Conservation (phyloP, 1,140 invertebrate species). For the Orchestia grillus region DNA sequence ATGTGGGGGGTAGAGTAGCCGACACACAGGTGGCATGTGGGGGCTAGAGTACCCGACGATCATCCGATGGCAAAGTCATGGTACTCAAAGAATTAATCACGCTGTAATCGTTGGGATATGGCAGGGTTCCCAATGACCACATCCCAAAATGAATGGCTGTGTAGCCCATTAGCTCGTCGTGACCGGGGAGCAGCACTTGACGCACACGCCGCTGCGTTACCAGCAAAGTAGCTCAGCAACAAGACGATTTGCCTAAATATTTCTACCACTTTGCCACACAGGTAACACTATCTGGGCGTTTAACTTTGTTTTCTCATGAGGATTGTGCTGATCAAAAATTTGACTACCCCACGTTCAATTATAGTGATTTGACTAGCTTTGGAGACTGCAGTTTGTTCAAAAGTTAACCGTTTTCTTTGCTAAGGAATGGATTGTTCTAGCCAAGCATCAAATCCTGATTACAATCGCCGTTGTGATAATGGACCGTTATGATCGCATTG, state of each 20-base stretch:
- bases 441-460: not conserved
- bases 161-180: too few species aligned
- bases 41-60: too few species aligned
- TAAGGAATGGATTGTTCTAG: not conserved
- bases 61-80: too few species aligned
- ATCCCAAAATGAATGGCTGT: too few species aligned
- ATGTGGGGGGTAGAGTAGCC: too few species aligned
- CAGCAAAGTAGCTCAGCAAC: too few species aligned
- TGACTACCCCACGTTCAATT: not conserved
- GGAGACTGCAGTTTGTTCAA: not conserved
- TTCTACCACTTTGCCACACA: not conserved
- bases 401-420: not conserved
- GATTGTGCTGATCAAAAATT: not conserved
- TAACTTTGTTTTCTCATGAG: not conserved
- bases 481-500: too few species aligned
- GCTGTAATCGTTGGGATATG: too few species aligned
- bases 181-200: too few species aligned
- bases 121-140: too few species aligned
- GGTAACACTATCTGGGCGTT: not conserved
- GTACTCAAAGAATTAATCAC: too few species aligned
- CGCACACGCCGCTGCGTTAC: not conserved
- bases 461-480: not conserved
- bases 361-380: not conserved
- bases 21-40: too few species aligned
- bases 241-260: not conserved